Evolutionary conservation across 2,797 vertebrate genomes (phyloP).

Genomic region (Poeciliopsis presidionis): DNA sequence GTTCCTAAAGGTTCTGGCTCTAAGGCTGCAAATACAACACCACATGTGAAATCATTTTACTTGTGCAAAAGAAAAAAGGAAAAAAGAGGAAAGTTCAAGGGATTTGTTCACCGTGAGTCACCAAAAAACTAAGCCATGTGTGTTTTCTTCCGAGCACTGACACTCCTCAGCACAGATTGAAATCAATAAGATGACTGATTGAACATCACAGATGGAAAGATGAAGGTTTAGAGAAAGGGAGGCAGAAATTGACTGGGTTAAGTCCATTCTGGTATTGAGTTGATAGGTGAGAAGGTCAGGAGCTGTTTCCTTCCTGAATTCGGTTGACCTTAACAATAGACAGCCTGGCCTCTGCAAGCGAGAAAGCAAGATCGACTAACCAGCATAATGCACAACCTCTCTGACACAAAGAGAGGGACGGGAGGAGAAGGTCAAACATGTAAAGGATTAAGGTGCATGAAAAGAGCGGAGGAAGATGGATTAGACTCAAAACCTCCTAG

Average conservation of each 20-base stretch:
- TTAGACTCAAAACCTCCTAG: background rate
- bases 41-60: conserved; percentile 28
- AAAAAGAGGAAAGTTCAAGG: conserved; percentile 17
- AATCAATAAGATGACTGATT: conserved; percentile 51
- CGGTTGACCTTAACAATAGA: conserved; percentile 67
- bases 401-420: conserved; percentile 10
- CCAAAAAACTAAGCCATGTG: background rate
- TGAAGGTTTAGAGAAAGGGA: conserved; percentile 34
- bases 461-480: background rate
- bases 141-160: conserved; percentile 13
- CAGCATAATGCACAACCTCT: conserved; percentile 32
- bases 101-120: conserved; percentile 27
- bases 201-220: conserved; percentile 43
- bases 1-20: conserved; percentile 13
- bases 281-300: conserved; percentile 61
- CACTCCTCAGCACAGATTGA: conserved; percentile 12
- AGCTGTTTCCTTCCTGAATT: conserved; percentile 71
- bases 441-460: background rate
- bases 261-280: conserved; percentile 65
- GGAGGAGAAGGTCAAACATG: conserved; percentile 3
- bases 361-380: conserved; percentile 52
- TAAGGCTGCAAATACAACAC: conserved; percentile 23
- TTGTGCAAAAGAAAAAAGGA: conserved; percentile 24
- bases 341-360: conserved; percentile 57
- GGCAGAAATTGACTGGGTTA: conserved; percentile 26